A percentile compares a stretch with the other conserved stretches of the same genome.
Evolutionary conservation across 2,113 vertebrate genomes (phyloP).

Genomic region (Hippolais icterina): DNA sequence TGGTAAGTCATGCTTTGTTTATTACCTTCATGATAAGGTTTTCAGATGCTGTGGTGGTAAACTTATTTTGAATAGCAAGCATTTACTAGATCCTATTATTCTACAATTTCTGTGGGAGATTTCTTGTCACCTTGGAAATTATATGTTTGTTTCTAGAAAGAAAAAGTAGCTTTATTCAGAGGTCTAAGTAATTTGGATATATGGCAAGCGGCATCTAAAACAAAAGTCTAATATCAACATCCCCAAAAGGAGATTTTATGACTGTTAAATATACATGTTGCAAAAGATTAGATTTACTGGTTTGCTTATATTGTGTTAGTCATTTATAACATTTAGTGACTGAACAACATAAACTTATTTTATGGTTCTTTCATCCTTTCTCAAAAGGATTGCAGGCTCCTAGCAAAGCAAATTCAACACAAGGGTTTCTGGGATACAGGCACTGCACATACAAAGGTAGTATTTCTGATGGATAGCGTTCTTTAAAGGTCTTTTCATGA

Average conservation of each 20-base stretch:
- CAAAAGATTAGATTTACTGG: slow-evolving; percentile 42
- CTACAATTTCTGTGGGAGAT: neutral
- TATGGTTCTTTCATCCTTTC: slow-evolving; percentile 15
- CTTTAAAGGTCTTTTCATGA: slow-evolving; percentile 44
- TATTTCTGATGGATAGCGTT: slow-evolving; percentile 19
- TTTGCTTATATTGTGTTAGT: slow-evolving; percentile 22
- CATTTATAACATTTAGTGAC: slow-evolving; percentile 19
- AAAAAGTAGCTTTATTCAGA: slow-evolving; percentile 28
- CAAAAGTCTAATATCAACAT: neutral
- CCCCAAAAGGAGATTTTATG: slow-evolving; percentile 22
- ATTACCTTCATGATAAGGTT: neutral
- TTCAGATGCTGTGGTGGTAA: neutral
- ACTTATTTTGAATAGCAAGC: slow-evolving; percentile 13
- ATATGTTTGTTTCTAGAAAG: neutral
- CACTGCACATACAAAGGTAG: neutral
- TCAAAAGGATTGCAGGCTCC: neutral
- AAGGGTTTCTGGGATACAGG: neutral
- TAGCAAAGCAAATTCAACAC: neutral
- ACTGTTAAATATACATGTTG: slow-evolving; percentile 37
- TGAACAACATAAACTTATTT: slow-evolving; percentile 37
- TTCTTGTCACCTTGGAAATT: slow-evolving; percentile 44
- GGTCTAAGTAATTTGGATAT: slow-evolving; percentile 12
- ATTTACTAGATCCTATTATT: slow-evolving; percentile 25
- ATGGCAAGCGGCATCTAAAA: neutral
- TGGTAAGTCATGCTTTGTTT: slow-evolving; percentile 4